Evolutionary conservation across 2,888 invertebrate species (phyloP), one percentile per base, ranked within the genome.

Genomic region (Xylophagus ater): DNA sequence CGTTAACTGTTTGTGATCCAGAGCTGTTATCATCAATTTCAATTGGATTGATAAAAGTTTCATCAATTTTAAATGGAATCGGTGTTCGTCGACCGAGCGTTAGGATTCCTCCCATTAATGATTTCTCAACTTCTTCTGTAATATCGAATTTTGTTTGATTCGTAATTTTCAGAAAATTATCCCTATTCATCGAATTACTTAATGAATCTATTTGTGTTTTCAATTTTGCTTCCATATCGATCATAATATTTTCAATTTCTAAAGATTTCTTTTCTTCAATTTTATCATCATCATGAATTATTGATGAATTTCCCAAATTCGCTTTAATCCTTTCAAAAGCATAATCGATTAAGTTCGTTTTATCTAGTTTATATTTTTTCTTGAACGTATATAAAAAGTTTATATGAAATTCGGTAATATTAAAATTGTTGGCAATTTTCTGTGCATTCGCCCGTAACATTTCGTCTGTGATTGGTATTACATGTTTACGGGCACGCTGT

Each of bases 361-460:
- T 24, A 12, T 10, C 3, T 14, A 37, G 23, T 3, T 37, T 28
- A 17, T 21, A 31, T n/a, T 24, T 37, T n/a, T 37, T 23, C 24
- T 31, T 30, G 18, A 37, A 37, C 14, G 19, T 2, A 5, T n/a
- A 8, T 10, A n/a, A 8, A 6, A 31, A 17, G 17, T 10, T 37
- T 10, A 24, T n/a, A 7, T 31, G 15, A 18, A 37, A 37, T n/a
- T 31, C 31, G 17, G 15, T 23, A 8, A 21, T 17, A 3, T 31
- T 14, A 10, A 37, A 15, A 15, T 30, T 20, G 9, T 37, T 31
- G 15, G 37, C 30, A n/a, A 37, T 37, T 31, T 37, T 24, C 21
- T 37, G 37, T 12, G 23, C 37, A 24, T 31, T 23, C 24, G 23
- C 31, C 10, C 20, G 24, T 17, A 37, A 24, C 9, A 37, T 37